Evolutionary conservation across 1,140 invertebrate species (phyloP).

Genomic region (Holcopasites calliopsidis): DNA sequence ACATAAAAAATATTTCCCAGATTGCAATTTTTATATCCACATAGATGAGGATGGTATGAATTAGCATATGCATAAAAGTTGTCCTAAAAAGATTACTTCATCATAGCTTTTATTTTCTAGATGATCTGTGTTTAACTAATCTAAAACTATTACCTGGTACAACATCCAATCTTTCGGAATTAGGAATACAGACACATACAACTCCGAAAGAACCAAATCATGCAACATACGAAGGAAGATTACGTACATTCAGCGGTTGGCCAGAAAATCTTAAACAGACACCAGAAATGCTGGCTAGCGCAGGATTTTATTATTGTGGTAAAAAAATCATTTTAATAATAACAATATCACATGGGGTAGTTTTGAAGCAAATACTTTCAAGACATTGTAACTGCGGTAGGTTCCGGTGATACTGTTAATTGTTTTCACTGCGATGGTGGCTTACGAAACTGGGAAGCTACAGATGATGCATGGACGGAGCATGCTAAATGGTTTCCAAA

Average conservation of each 20-base stretch:
- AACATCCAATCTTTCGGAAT: conserved; percentile 77
- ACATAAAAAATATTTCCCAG: conserved; percentile 86
- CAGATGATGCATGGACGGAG: conserved; percentile 93
- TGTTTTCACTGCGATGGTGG: conserved; percentile 96
- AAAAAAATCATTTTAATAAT: conserved; percentile 42
- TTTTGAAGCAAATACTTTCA: not conserved
- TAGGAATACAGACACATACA: conserved; percentile 84
- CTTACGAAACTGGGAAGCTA: conserved; percentile 90
- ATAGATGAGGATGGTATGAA: conserved; percentile 70
- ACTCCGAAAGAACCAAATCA: conserved; percentile 82
- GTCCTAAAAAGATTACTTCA: not conserved
- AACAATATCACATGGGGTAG: not conserved
- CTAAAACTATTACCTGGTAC: conserved; percentile 68
- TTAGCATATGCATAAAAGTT: no score
- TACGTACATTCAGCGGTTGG: conserved; percentile 84
- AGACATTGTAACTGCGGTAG: conserved; percentile 70
- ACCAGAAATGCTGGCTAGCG: conserved; percentile 84
- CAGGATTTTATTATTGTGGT: conserved; percentile 90
- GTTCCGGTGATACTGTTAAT: conserved; percentile 86
- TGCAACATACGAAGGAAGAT: conserved; percentile 83
- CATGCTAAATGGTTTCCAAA: conserved; percentile 94
- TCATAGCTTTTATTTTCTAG: not conserved
- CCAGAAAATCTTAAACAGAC: conserved; percentile 83
- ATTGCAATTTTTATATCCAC: conserved; percentile 83
- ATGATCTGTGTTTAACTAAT: conserved; percentile 56